These are phyloP conservation scores for Morbakka virulenta DNA, from an alignment of 30 jellyfish, hydroid and myxozoan genomes.

Conservation along the genomic window DNA sequence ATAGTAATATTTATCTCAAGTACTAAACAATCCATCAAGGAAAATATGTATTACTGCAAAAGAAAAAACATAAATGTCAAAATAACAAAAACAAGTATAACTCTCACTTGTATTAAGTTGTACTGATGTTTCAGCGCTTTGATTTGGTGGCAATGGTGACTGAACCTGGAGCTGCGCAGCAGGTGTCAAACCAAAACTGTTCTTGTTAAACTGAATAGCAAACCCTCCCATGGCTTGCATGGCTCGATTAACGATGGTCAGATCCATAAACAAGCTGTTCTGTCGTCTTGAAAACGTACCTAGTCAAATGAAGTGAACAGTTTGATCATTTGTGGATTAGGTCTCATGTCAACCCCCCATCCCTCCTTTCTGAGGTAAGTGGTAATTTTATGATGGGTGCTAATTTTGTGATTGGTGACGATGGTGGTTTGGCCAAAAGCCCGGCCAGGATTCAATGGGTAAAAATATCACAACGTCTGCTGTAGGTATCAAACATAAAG, in stretches of 20 bases:
- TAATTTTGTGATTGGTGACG: too few relatives aligned
- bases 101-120: conserved; percentile 63
- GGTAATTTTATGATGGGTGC: too few relatives aligned
- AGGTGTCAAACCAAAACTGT: conserved; percentile 92
- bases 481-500: too few relatives aligned
- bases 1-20: too few relatives aligned
- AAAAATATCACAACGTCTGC: too few relatives aligned
- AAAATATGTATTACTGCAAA: background rate
- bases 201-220: conserved; percentile 89
- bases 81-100: background rate
- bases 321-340: background rate
- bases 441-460: too few relatives aligned
- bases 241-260: conserved; percentile 83
- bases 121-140: conserved; percentile 78
- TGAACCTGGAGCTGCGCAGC: conserved; percentile 66
- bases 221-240: conserved; percentile 94
- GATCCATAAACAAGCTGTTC: conserved; percentile 80
- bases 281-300: conserved; percentile 94
- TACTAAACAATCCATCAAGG: too few relatives aligned
- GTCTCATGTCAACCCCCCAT: too few relatives aligned
- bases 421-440: too few relatives aligned
- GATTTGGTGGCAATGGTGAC: conserved; percentile 85
- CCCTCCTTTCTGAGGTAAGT: too few relatives aligned
- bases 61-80: background rate
- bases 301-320: background rate